phyloP scores from a whole-genome alignment of 2,888 invertebrate genomes.

The Acanthacorydalis orientalis region DNA sequence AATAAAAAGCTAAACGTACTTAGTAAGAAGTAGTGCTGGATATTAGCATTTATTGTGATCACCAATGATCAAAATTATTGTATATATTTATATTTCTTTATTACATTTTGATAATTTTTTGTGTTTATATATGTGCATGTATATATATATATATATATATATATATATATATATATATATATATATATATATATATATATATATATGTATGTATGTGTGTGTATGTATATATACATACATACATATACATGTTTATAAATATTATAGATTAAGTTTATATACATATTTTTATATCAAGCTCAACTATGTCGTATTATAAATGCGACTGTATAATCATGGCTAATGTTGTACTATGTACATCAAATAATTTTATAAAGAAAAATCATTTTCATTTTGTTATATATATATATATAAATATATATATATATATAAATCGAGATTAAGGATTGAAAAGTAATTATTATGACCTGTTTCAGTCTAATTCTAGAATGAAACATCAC shows the following conservation, averaged over 20 bases:
- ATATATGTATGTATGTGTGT: constrained; percentile 4
- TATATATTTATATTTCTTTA: background rate
- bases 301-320: constrained; percentile 6
- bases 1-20: constrained; percentile 15
- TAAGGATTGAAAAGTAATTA: too few relatives aligned
- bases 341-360: constrained; percentile 2
- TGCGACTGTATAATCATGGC: background rate
- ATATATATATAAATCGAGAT: too few relatives aligned
- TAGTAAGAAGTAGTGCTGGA: constrained; percentile 26
- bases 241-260: constrained; percentile 10
- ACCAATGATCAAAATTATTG: constrained; percentile 16
- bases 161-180: constrained; percentile 12
- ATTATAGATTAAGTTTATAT: constrained; percentile 5
- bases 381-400: too few relatives aligned
- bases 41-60: constrained; percentile 21
- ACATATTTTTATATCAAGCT: constrained; percentile 8
- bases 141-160: constrained; percentile 1
- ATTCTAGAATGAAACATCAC: too few relatives aligned
- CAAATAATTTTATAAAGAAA: background rate
- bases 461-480: too few relatives aligned
- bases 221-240: constrained; percentile 11
- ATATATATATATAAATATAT: too few relatives aligned
- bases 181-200: constrained; percentile 1
- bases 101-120: background rate
- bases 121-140: constrained; percentile 6